Conservation (phyloP, 2,888 invertebrate genomes). For the Folsomia manolachei region DNA sequence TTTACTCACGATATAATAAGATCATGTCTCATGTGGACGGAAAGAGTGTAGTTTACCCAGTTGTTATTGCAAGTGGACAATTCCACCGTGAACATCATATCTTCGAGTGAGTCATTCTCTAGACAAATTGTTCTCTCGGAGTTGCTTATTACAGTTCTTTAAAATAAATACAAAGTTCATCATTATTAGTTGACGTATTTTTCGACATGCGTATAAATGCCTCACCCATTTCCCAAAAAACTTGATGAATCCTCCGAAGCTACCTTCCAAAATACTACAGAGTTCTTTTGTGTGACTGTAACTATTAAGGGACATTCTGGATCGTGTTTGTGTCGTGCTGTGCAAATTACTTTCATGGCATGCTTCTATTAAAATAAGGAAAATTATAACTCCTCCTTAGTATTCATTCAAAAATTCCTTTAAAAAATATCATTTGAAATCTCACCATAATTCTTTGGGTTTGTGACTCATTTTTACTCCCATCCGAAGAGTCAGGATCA, state of each 20-base stretch:
- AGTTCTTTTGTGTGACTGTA: constrained; percentile 5
- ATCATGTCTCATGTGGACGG: not conserved
- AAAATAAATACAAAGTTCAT: not conserved
- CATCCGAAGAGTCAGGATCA: not conserved
- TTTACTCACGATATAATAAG: constrained; percentile 4
- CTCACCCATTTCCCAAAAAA: too few species aligned
- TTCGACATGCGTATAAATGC: not conserved
- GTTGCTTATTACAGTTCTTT: not conserved
- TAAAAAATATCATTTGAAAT: too few species aligned
- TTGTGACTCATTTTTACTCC: not conserved
- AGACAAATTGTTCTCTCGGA: constrained; percentile 8
- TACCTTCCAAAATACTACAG: not conserved
- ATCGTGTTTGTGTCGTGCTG: not conserved
- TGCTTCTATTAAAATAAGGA: not conserved
- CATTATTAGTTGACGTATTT: not conserved
- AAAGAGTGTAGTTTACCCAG: not conserved
- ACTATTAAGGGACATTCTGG: constrained; percentile 1
- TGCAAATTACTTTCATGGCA: not conserved
- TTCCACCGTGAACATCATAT: not conserved
- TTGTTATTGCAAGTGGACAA: constrained; percentile 6
- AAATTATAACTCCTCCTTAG: too few species aligned
- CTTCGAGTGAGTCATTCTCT: not conserved
- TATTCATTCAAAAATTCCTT: too few species aligned
- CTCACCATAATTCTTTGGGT: not conserved
- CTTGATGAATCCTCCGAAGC: not conserved